phyloP scores from a whole-genome alignment of 2,797 vertebrate species.

The Xenopus petersii region DNA sequence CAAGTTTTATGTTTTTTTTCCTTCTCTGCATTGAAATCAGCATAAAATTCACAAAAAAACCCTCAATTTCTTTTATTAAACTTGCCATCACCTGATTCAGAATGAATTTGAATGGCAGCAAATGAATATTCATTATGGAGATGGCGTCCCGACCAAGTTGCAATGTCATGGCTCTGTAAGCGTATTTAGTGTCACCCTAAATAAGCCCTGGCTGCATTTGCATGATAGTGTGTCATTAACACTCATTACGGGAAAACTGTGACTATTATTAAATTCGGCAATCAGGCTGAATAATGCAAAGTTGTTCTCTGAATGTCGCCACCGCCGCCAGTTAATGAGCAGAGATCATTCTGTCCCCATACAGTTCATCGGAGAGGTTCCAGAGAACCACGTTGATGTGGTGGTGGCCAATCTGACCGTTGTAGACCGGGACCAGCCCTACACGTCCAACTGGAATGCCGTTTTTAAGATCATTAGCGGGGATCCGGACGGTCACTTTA shows the following conservation, averaged over 20 bases:
- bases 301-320: neutral
- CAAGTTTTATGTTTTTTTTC: no score
- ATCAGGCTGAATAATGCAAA: conserved; percentile 3
- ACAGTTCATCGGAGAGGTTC: conserved; percentile 87
- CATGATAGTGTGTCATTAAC: neutral
- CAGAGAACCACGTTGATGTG: conserved; percentile 82
- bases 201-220: neutral
- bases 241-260: neutral
- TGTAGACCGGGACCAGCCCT: conserved; percentile 86
- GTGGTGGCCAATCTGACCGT: conserved; percentile 89
- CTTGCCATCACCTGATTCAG: neutral
- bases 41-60: neutral
- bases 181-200: neutral
- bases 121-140: neutral
- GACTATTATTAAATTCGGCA: neutral
- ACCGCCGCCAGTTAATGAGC: neutral
- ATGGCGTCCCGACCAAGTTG: neutral
- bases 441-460: conserved; percentile 91
- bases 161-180: neutral
- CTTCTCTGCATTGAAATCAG: neutral
- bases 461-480: conserved; percentile 89
- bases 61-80: no score
- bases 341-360: neutral
- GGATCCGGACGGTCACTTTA: conserved; percentile 85
- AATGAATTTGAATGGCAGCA: neutral